Base-by-base conservation (phyloP, 2,888 invertebrate species). In the Lissonota sp. region DNA sequence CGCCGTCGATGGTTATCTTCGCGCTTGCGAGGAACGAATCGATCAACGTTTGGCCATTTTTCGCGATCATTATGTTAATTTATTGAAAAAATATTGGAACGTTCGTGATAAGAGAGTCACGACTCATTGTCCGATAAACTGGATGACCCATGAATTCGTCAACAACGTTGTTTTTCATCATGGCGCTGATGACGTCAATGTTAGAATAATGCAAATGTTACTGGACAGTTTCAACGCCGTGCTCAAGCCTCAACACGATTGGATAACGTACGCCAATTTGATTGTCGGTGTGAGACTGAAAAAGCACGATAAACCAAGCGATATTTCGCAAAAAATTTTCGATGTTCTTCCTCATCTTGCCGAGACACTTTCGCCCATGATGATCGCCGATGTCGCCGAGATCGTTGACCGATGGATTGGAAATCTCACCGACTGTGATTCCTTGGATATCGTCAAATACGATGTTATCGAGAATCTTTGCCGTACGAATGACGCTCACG, bases 61-160 rank as follows among this genome's bases (percentile, higher is more conserved):
- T 14, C 37, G 57, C 2, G 42, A 67, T 0, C n/a, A 83, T 2
- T 82, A 87, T 10, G 7, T 0, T 0, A n/a, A 79, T 0, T 40
- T 37, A 0, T 14, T 90, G 5, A 70, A 5, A 12, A 53, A 5
- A 4, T 4, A 80, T 0, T 89, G 87, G 89, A 53, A 88, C 51
- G 14, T 72, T 5, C 39, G 82, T 0, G 55, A 84, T 51, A 40
- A 82, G 0, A 62, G 73, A 0, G 10, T 26, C 6, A 5, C 51
- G 0, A 49, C 16, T 12, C 80, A 69, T 8, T 84, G 69, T 26
- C 86, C 88, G 0, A 62, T 84, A 0, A 90, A 88, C 42, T 16
- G 75, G 4, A 14, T 63, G 0, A 37, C 85, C 1, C 62, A 57
- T 0, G 0, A 5, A 1, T 12, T 84, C 77, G 44, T 51, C 10